These are phyloP conservation scores for Percopsis omiscomaycus DNA, from an alignment of 2,797 vertebrate species.

Conservation along the genomic window DNA sequence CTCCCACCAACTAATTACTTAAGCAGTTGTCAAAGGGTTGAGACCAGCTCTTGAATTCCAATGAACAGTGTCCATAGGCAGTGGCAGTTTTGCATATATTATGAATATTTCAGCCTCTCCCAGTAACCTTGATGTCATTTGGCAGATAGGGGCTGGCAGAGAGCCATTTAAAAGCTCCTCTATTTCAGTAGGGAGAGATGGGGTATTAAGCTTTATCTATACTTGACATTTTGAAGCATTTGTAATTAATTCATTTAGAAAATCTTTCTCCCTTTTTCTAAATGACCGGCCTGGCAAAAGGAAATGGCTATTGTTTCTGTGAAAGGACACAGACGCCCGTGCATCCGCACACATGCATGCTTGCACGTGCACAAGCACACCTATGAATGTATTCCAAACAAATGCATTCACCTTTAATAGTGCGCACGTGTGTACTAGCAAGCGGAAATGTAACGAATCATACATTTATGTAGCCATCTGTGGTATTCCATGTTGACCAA, in stretches of 20 bases:
- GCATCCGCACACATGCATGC: neutral
- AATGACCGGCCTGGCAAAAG: constrained; percentile 53
- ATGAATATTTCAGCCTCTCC: constrained; percentile 82
- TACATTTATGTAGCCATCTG: constrained; percentile 2
- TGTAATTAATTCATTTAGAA: constrained; percentile 78
- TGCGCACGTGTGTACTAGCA: neutral
- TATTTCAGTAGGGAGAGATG: constrained; percentile 71
- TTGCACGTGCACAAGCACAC: neutral
- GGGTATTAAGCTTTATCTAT: constrained; percentile 77
- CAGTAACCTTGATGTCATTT: constrained; percentile 79
- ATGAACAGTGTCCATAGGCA: constrained; percentile 78
- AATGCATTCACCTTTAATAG: neutral
- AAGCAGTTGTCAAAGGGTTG: constrained; percentile 80
- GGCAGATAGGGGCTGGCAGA: constrained; percentile 75
- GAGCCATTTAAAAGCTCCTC: constrained; percentile 76
- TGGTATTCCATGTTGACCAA: constrained; percentile 23
- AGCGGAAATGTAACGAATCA: neutral
- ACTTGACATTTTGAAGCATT: constrained; percentile 81
- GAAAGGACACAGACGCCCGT: constrained; percentile 28
- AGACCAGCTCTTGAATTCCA: constrained; percentile 80
- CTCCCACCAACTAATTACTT: constrained; percentile 79
- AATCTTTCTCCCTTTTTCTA: constrained; percentile 49
- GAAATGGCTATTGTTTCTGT: constrained; percentile 52
- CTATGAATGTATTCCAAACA: neutral
- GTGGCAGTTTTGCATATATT: constrained; percentile 82